A percentile compares a stretch with the other conserved stretches of the same genome.
These are phyloP conservation scores for Macrotis lagotis DNA, from an alignment of 2,113 vertebrate species.

Conservation along the genomic window DNA sequence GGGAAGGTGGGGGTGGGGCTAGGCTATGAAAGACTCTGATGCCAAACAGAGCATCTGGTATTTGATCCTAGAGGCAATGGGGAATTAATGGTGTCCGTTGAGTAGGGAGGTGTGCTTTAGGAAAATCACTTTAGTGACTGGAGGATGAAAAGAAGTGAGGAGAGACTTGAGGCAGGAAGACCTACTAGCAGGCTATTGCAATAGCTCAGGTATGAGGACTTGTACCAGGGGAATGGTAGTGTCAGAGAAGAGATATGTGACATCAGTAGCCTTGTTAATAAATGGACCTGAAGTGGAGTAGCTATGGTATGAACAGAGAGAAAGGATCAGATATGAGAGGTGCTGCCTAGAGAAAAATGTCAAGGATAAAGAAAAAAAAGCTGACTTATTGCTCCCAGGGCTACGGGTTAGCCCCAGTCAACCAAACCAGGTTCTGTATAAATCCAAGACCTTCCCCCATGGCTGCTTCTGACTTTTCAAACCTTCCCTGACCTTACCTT, in stretches of 20 bases:
- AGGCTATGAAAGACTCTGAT: not conserved
- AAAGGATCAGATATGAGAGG: not conserved
- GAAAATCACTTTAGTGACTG: not conserved
- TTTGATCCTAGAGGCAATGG: not conserved
- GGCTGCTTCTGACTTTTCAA: not conserved
- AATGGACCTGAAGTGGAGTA: not conserved
- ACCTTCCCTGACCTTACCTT: not conserved
- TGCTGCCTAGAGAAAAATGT: not conserved
- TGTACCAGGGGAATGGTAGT: not conserved
- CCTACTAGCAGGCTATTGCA: not conserved
- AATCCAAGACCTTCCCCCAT: not conserved
- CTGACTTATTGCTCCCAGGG: not conserved
- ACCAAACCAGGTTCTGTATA: not conserved
- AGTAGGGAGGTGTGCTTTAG: not conserved
- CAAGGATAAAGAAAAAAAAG: not conserved
- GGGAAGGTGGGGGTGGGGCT: not conserved
- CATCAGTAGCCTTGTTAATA: not conserved
- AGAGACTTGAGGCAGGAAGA: not conserved
- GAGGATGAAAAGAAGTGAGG: not conserved
- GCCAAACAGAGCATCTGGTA: not conserved
- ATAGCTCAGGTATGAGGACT: not conserved
- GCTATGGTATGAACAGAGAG: not conserved
- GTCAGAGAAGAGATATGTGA: not conserved
- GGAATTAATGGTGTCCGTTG: not conserved
- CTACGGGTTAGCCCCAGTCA: not conserved